phyloP scores from a whole-genome alignment of 2,797 vertebrate species.

The Tragopan temminckii region DNA sequence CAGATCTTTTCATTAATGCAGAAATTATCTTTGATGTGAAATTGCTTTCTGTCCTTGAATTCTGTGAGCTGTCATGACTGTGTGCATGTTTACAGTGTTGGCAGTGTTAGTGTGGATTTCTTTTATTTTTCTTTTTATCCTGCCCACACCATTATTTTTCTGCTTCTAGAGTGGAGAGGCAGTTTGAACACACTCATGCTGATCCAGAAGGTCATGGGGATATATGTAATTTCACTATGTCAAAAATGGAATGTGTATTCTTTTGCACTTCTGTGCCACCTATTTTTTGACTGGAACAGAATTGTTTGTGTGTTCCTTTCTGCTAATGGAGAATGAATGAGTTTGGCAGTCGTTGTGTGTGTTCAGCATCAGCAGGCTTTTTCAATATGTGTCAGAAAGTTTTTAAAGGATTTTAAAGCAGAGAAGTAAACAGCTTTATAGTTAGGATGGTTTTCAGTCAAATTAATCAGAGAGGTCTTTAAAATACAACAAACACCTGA shows the following conservation, averaged over 20 bases:
- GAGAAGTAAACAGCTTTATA: neutral
- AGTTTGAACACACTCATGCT: neutral
- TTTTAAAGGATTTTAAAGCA: conserved; percentile 13
- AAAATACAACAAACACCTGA: neutral
- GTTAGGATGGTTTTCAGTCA: neutral
- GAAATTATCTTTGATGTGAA: conserved; percentile 1
- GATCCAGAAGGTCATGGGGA: neutral
- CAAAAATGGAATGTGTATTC: neutral
- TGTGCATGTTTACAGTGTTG: neutral
- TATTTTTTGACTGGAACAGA: neutral
- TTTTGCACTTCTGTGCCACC: neutral
- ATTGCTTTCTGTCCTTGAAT: conserved; percentile 33
- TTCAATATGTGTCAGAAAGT: neutral
- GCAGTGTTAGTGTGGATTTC: neutral
- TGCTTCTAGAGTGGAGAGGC: neutral
- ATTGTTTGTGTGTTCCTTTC: neutral
- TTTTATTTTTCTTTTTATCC: neutral
- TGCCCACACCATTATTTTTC: neutral
- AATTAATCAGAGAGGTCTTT: neutral
- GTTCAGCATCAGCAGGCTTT: neutral
- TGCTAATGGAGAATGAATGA: neutral
- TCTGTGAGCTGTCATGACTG: neutral
- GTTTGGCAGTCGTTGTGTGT: neutral
- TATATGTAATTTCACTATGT: neutral
- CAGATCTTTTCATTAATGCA: conserved; percentile 5